These are phyloP conservation scores for Eclectus roratus DNA, from an alignment of 2,113 vertebrate genomes.

Conservation along the genomic window DNA sequence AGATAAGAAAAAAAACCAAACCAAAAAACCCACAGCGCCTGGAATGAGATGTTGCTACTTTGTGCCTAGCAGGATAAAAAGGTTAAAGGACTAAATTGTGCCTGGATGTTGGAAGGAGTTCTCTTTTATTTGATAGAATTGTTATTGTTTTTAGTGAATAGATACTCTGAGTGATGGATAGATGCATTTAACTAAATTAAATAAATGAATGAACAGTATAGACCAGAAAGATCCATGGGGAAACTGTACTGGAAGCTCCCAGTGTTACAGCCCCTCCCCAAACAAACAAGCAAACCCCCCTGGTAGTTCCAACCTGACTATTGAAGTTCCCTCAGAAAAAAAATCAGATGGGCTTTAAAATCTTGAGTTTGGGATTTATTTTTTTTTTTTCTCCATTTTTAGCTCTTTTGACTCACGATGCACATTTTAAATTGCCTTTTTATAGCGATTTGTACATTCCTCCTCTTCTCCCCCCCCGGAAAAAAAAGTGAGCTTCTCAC, in stretches of 20 bases:
- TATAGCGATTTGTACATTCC: neutral
- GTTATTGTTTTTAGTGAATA: conserved; percentile 33
- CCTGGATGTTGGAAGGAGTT: conserved; percentile 21
- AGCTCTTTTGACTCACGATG: neutral
- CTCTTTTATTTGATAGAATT: conserved; percentile 26
- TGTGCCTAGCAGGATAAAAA: conserved; percentile 28
- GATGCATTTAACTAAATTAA: conserved; percentile 11
- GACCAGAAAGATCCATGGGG: neutral
- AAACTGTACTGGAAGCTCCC: neutral
- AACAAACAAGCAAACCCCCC: neutral
- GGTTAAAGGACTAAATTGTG: conserved; percentile 42
- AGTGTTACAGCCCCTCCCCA: neutral
- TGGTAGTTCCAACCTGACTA: neutral
- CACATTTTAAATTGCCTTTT: neutral
- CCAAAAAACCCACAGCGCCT: conserved; percentile 10
- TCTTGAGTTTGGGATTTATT: neutral
- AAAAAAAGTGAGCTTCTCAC: neutral
- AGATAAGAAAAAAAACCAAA: conserved; percentile 24
- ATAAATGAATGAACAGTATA: neutral
- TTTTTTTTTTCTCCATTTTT: neutral
- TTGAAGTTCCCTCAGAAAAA: neutral
- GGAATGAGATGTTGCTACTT: conserved; percentile 48
- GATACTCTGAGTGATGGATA: conserved; percentile 10
- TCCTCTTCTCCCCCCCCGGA: too few species aligned
- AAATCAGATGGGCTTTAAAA: neutral